Evolutionary conservation across 2,888 invertebrate genomes (phyloP).

Genomic region (Euphydryas editha): DNA sequence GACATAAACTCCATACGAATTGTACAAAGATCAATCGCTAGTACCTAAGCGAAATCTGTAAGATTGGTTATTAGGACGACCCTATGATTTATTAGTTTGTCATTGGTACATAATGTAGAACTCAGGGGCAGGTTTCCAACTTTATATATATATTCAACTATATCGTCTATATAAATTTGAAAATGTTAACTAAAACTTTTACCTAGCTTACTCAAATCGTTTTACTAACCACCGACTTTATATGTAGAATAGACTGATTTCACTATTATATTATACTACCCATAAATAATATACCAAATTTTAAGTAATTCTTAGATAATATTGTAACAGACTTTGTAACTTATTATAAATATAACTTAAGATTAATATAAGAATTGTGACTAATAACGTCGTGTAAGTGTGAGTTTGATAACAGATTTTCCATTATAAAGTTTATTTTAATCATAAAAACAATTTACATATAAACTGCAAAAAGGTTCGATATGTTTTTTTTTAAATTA

Average conservation of each 20-base stretch:
- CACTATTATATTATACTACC: slow-evolving; percentile 68
- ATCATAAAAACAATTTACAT: not conserved
- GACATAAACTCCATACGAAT: too few relatives aligned
- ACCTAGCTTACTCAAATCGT: not conserved
- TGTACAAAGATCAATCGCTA: too few relatives aligned
- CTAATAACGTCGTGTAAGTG: slow-evolving; percentile 7
- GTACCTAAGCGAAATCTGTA: too few relatives aligned
- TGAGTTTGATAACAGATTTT: slow-evolving; percentile 12
- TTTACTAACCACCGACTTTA: slow-evolving; percentile 73
- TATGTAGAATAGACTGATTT: slow-evolving; percentile 68
- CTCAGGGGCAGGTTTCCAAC: too few relatives aligned
- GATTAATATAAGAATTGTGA: not conserved
- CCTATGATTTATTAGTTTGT: too few relatives aligned
- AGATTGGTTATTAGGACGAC: too few relatives aligned
- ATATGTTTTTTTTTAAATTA: not conserved
- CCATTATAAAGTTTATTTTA: slow-evolving; percentile 5
- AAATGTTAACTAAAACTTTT: not conserved
- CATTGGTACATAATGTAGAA: too few relatives aligned
- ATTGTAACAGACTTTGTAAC: slow-evolving; percentile 22
- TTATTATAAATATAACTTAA: slow-evolving; percentile 25
- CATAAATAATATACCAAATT: slow-evolving; percentile 76
- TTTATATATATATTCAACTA: too few relatives aligned
- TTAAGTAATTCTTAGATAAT: slow-evolving; percentile 27
- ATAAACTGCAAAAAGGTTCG: not conserved
- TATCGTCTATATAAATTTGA: too few relatives aligned